Conservation (phyloP, 2,888 invertebrate species). For the Drosophila mimica region DNA sequence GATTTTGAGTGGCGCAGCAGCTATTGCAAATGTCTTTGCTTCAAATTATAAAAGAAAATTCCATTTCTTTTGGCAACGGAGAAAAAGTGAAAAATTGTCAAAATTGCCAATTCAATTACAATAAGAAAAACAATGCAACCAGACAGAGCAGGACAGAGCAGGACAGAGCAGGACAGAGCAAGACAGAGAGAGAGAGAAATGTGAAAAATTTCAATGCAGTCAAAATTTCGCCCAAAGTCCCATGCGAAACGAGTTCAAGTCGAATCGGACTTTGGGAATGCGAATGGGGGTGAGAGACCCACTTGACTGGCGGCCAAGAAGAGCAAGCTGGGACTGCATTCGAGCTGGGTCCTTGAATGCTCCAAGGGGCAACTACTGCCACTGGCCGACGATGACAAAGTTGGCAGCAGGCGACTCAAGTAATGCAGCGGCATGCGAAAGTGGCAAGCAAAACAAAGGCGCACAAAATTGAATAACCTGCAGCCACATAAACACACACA, state of each 20-base stretch:
- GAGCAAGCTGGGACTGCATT: slow-evolving; percentile 49
- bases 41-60: slow-evolving; percentile 39
- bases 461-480: slow-evolving; percentile 31
- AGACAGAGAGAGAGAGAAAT: slow-evolving; percentile 12
- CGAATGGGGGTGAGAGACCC: slow-evolving; percentile 8
- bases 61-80: slow-evolving; percentile 39
- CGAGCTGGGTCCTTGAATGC: slow-evolving; percentile 39
- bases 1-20: slow-evolving; percentile 26
- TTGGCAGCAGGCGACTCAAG: slow-evolving; percentile 35
- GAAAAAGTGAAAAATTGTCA: slow-evolving; percentile 64
- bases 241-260: slow-evolving; percentile 34
- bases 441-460: slow-evolving; percentile 67
- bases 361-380: slow-evolving; percentile 18
- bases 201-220: slow-evolving; percentile 57
- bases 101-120: slow-evolving; percentile 72
- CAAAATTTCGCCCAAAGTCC: slow-evolving; percentile 33
- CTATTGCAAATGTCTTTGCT: slow-evolving; percentile 13
- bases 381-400: slow-evolving; percentile 39
- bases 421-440: slow-evolving; percentile 52
- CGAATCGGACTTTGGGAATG: slow-evolving; percentile 9
- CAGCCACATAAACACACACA: slow-evolving; percentile 5
- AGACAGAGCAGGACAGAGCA: slow-evolving; percentile 22
- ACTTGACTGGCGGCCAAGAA: slow-evolving; percentile 52
- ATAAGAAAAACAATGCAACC: slow-evolving; percentile 18
- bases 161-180: neutral